Conservation (phyloP, 2,113 vertebrate species). For the Petromus typicus region DNA sequence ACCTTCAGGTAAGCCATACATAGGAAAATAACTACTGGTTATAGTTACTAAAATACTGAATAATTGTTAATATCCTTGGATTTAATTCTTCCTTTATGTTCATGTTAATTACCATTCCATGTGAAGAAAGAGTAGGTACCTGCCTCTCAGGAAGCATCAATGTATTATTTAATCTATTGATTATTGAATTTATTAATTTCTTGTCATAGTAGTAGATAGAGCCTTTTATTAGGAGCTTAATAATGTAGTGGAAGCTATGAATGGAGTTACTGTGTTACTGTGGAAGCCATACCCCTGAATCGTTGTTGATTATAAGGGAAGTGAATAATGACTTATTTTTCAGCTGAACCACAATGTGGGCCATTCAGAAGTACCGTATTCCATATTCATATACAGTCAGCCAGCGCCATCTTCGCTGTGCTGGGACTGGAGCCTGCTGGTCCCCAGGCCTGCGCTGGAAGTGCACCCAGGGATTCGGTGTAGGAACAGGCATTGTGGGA, state of each 20-base stretch:
- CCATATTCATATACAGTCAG: background rate
- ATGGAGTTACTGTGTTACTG: too few relatives aligned
- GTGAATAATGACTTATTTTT: background rate
- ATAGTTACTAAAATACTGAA: background rate
- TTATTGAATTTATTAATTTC: background rate
- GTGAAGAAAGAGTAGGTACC: background rate
- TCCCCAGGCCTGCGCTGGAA: too few relatives aligned
- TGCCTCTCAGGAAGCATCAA: background rate
- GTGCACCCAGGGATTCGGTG: too few relatives aligned
- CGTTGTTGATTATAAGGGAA: background rate
- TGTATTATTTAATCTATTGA: background rate
- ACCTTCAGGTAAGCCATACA: background rate
- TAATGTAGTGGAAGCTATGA: too few relatives aligned
- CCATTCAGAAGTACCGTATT: background rate
- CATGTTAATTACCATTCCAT: background rate
- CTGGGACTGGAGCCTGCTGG: too few relatives aligned
- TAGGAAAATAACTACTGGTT: background rate
- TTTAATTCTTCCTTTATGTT: constrained; percentile 14
- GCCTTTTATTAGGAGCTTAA: background rate
- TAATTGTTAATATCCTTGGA: background rate
- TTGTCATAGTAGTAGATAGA: background rate
- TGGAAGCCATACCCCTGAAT: background rate
- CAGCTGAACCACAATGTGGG: background rate
- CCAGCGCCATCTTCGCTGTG: too few relatives aligned
- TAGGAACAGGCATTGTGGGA: too few relatives aligned